Evolutionary conservation across 1,140 invertebrate genomes (phyloP).

Genomic region (Trichonephila clavata): DNA sequence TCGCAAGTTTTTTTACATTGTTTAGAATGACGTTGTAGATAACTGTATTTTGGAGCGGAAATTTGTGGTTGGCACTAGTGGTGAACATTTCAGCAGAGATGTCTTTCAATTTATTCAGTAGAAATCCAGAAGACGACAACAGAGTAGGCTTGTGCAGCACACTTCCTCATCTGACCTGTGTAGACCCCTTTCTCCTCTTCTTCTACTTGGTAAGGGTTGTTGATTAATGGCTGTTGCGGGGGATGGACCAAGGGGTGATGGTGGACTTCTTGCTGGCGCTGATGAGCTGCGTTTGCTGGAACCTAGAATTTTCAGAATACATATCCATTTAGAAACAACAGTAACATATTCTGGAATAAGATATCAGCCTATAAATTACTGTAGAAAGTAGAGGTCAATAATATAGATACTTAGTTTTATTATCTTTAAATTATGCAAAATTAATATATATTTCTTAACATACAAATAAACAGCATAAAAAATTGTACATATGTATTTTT

Average conservation of each 20-base stretch:
- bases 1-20: constrained; percentile 12
- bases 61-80: constrained; percentile 69
- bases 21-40: constrained; percentile 54
- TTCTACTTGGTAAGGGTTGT: constrained; percentile 46
- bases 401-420: too few relatives aligned
- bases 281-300: constrained; percentile 72
- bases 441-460: too few relatives aligned
- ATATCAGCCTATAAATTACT: too few relatives aligned
- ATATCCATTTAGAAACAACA: too few relatives aligned
- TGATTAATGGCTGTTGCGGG: constrained; percentile 53
- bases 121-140: constrained; percentile 74
- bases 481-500: too few relatives aligned
- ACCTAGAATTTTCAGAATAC: neutral
- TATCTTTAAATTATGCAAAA: too few relatives aligned
- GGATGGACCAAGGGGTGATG: constrained; percentile 65
- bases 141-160: constrained; percentile 73
- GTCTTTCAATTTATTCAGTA: constrained; percentile 34
- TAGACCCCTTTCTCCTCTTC: constrained; percentile 45
- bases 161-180: constrained; percentile 76
- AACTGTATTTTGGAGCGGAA: constrained; percentile 70
- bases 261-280: constrained; percentile 66
- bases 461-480: too few relatives aligned
- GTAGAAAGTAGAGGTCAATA: too few relatives aligned
- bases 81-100: constrained; percentile 44
- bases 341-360: too few relatives aligned